A percentile compares a stretch with the other conserved stretches of the same genome.
phyloP scores from a whole-genome alignment of 2,888 invertebrate species.

The Isoperla grammatica region DNA sequence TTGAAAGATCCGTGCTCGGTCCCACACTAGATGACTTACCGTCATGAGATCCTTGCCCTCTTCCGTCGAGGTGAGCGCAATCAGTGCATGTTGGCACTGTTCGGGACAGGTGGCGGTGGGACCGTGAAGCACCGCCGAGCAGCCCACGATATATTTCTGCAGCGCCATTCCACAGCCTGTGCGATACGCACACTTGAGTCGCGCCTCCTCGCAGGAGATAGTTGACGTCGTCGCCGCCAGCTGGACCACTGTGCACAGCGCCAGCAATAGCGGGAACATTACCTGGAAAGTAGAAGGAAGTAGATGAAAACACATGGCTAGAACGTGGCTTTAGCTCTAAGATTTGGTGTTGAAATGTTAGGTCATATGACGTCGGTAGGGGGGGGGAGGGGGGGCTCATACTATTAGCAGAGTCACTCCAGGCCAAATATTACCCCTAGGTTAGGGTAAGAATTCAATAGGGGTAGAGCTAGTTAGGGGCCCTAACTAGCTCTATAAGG shows the following conservation, averaged over 20 bases:
- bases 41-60: slow-evolving; percentile 73
- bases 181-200: slow-evolving; percentile 66
- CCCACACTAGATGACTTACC: slow-evolving; percentile 47
- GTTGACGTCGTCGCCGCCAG: slow-evolving; percentile 27
- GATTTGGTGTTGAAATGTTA: neutral
- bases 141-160: slow-evolving; percentile 68
- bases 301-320: neutral
- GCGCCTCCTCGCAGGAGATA: slow-evolving; percentile 58
- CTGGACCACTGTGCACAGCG: slow-evolving; percentile 6
- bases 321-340: neutral
- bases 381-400: neutral
- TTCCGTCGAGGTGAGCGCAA: slow-evolving; percentile 71
- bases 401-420: too few species aligned
- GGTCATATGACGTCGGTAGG: too few species aligned
- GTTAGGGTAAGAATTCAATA: too few species aligned
- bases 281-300: slow-evolving; percentile 22
- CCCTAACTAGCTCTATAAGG: too few species aligned
- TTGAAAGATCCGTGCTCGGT: too few species aligned
- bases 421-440: too few species aligned
- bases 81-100: slow-evolving; percentile 68
- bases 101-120: slow-evolving; percentile 55
- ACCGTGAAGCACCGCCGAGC: slow-evolving; percentile 60
- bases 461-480: too few species aligned
- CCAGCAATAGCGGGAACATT: slow-evolving; percentile 26
- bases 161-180: slow-evolving; percentile 72